Percentiles rank a stretch among this genome's conserved stretches.
phyloP scores from a whole-genome alignment of 2,888 invertebrate species.

The Drosophila multiciliata region DNA sequence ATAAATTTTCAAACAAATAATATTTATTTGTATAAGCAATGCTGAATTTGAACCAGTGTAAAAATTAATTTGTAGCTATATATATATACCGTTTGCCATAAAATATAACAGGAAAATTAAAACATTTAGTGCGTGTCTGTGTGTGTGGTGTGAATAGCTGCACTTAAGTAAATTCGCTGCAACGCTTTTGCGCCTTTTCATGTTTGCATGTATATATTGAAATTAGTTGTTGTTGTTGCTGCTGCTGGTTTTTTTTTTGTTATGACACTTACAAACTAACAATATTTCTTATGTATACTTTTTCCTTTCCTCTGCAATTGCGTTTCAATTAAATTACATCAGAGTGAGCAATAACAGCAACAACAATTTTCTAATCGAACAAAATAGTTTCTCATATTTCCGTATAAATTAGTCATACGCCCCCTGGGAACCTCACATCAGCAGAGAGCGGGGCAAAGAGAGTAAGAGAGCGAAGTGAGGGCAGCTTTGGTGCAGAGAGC shows the following conservation, averaged over 20 bases:
- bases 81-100: slow-evolving; percentile 7
- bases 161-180: slow-evolving; percentile 39
- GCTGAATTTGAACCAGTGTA: not conserved
- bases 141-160: slow-evolving; percentile 14
- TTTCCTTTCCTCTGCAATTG: slow-evolving; percentile 59
- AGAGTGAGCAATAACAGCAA: slow-evolving; percentile 42
- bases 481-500: not conserved
- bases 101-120: slow-evolving; percentile 12
- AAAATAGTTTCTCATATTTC: slow-evolving; percentile 53
- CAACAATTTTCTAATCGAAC: slow-evolving; percentile 54
- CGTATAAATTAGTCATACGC: slow-evolving; percentile 49
- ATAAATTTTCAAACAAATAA: not conserved
- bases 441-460: slow-evolving; percentile 3
- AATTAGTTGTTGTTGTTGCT: slow-evolving; percentile 37
- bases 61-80: not conserved
- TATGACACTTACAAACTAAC: slow-evolving; percentile 53
- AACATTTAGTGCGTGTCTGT: slow-evolving; percentile 16
- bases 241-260: slow-evolving; percentile 27
- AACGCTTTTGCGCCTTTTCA: slow-evolving; percentile 43
- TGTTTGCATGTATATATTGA: slow-evolving; percentile 39
- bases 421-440: slow-evolving; percentile 14
- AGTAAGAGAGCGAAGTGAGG: not conserved
- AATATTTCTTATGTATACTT: slow-evolving; percentile 12
- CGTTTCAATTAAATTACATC: slow-evolving; percentile 77
- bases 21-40: not conserved